phyloP scores from a whole-genome alignment of 2,888 invertebrate genomes.

The Euplexia lucipara region DNA sequence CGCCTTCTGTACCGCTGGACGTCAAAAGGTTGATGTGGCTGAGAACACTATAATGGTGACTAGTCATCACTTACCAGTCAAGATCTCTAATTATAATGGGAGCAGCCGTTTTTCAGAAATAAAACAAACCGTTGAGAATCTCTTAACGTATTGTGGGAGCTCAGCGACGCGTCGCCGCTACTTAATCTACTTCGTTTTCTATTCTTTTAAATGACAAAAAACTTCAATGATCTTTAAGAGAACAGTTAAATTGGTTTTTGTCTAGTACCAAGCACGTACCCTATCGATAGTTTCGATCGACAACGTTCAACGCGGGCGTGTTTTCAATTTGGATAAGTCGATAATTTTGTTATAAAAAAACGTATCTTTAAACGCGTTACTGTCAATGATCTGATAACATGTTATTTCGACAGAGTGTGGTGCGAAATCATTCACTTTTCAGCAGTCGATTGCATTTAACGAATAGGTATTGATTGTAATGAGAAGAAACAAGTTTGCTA shows the following conservation, averaged over 20 bases:
- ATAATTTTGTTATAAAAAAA: conserved; percentile 64
- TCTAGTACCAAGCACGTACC: conserved; percentile 77
- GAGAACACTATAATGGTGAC: conserved; percentile 83
- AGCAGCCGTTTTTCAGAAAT: conserved; percentile 81
- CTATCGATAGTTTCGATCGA: conserved; percentile 75
- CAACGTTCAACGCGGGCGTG: conserved; percentile 69
- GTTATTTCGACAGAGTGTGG: conserved; percentile 48
- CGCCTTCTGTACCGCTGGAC: conserved; percentile 77
- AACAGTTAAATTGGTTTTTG: conserved; percentile 84
- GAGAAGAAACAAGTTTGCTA: conserved; percentile 30
- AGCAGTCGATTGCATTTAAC: conserved; percentile 37
- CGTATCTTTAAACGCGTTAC: conserved; percentile 51
- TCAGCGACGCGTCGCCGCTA: conserved; percentile 78
- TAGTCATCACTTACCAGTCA: conserved; percentile 84
- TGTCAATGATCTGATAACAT: conserved; percentile 61
- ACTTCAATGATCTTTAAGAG: conserved; percentile 83
- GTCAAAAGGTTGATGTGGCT: conserved; percentile 79
- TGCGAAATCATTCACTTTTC: conserved; percentile 47
- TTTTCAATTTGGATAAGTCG: conserved; percentile 73
- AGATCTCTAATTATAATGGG: conserved; percentile 86
- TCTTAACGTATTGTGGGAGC: conserved; percentile 86
- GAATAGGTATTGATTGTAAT: conserved; percentile 46
- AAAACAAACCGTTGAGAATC: conserved; percentile 87
- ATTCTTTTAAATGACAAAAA: conserved; percentile 82
- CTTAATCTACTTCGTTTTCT: conserved; percentile 79